Conservation (phyloP, 2,888 invertebrate genomes). For the Platycheirus albimanus region DNA sequence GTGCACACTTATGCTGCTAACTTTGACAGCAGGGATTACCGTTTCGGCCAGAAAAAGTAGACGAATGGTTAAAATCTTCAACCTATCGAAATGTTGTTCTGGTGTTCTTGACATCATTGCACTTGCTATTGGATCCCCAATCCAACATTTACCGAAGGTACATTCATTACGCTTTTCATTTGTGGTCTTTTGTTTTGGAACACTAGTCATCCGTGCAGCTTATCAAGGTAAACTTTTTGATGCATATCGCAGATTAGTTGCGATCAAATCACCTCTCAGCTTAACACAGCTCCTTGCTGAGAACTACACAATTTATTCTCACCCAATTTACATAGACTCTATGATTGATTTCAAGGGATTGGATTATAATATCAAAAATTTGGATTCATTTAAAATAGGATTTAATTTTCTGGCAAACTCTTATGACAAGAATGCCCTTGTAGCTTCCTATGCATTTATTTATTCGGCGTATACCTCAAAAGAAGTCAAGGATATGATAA, state of each 20-base stretch:
- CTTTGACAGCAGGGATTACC: not conserved
- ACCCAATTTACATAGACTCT: no score
- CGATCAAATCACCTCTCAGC: not conserved
- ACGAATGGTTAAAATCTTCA: no score
- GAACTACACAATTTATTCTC: conserved; percentile 10
- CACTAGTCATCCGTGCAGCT: conserved; percentile 1
- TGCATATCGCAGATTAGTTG: conserved; percentile 6
- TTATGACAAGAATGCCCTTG: not conserved
- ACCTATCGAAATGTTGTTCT: no score
- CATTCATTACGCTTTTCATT: conserved; percentile 6
- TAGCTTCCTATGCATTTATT: not conserved
- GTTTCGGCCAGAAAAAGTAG: not conserved
- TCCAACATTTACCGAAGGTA: not conserved
- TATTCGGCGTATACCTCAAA: not conserved
- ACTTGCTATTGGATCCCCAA: not conserved
- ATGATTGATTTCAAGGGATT: no score
- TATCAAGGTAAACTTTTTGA: conserved; percentile 32
- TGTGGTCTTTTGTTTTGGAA: not conserved
- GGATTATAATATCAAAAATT: no score
- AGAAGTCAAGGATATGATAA: not conserved
- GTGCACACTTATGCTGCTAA: not conserved
- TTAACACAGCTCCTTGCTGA: not conserved
- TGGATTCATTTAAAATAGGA: no score
- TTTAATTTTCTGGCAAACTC: not conserved
- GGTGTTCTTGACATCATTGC: conserved; percentile 3